These are phyloP conservation scores for Alligator mississippiensis DNA, from an alignment of 2,113 vertebrate species.

Conservation along the genomic window DNA sequence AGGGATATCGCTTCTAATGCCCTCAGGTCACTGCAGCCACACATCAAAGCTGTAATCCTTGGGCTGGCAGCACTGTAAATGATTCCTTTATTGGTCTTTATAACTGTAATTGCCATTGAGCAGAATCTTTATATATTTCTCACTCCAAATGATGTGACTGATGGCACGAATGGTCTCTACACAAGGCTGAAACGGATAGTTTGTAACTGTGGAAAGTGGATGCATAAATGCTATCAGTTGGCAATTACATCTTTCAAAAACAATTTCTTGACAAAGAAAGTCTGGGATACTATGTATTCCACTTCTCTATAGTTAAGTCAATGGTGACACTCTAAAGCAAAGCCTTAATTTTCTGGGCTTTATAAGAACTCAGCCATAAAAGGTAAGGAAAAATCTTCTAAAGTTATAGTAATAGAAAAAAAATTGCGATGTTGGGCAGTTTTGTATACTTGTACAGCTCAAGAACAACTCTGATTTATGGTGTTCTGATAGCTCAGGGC, in stretches of 20 bases:
- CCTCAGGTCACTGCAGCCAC: conserved; percentile 44
- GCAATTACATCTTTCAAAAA: conserved; percentile 46
- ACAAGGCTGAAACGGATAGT: not conserved
- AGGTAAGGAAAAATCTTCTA: not conserved
- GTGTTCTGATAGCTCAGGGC: not conserved
- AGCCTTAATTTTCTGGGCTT: conserved; percentile 30
- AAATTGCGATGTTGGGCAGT: not conserved
- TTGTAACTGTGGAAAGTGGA: conserved; percentile 29
- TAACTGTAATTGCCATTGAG: conserved; percentile 65
- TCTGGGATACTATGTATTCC: conserved; percentile 36
- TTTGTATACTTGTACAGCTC: not conserved
- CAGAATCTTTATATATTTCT: conserved; percentile 55
- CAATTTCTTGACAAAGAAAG: conserved; percentile 31
- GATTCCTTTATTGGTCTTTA: conserved; percentile 73
- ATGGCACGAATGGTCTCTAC: conserved; percentile 3
- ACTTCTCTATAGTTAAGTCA: conserved; percentile 2
- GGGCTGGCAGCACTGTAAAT: conserved; percentile 52
- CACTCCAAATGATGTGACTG: conserved; percentile 42
- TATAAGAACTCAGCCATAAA: not conserved
- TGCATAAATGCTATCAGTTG: conserved; percentile 17
- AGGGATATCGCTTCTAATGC: conserved; percentile 52
- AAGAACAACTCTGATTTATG: not conserved
- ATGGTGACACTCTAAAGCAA: conserved; percentile 8
- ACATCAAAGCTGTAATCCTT: conserved; percentile 52
- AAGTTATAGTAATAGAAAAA: not conserved